Evolutionary conservation across 1,140 invertebrate genomes (phyloP), one percentile per base, ranked within the genome.

Genomic region (Bombus affinis): DNA sequence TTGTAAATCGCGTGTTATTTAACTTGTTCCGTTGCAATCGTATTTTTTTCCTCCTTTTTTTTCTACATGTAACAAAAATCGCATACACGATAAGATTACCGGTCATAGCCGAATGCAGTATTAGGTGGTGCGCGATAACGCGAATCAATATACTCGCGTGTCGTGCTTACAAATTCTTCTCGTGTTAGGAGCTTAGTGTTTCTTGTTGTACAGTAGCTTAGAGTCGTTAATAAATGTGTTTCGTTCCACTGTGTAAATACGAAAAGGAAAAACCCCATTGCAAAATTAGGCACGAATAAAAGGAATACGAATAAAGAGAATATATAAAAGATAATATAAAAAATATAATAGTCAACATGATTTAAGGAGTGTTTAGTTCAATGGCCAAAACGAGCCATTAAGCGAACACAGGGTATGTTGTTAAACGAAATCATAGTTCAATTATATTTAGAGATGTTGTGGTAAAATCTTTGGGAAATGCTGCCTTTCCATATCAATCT

Each of bases 161-260:
- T n/a, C 42, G 59, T 44, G 47, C 74, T 81, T 74, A 81, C 47
- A 66, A 28, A 82, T 86, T 84, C 72, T 81, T 86, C 70, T 57
- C 44, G 83, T 28, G 70, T 65, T 89, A 90, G 71, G 44, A 85
- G 68, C 70, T 68, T 85, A 85, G 62, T 66, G 53, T 87, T 87
- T 82, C 80, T 90, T 85, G 75, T 90, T 90, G 89, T 90, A 90
- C 83, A 90, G 80, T 90, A 90, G 88, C 53, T 68, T 90, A 90
- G 79, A 73, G 53, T 25, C 71, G 77, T 76, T 70, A 68, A 87
- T 90, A 79, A 79, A 84, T 85, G 87, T 83, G 68, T 86, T 84
- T 84, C 80, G 75, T 88, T 87, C 73, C 79, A 25, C 79, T 53
- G 37, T 90, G 89, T 90, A 90, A 86, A 90, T 90, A 90, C 18